A percentile compares a stretch with the other conserved stretches of the same genome.
Evolutionary conservation across 2,797 vertebrate species (phyloP).

Genomic region (Sibirionetta formosa): DNA sequence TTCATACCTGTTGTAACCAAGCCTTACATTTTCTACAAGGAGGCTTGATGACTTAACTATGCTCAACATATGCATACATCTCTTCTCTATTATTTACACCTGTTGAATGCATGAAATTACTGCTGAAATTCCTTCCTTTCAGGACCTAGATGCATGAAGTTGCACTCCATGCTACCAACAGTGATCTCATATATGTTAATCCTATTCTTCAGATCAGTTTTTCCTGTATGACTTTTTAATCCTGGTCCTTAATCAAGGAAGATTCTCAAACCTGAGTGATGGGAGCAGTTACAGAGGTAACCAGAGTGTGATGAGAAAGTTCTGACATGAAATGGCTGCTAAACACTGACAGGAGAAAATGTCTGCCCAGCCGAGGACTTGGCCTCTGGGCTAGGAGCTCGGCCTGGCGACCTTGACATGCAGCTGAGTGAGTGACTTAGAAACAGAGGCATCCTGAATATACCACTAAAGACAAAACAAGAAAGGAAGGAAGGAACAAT

Average conservation of each 20-base stretch:
- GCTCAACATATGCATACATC: not conserved
- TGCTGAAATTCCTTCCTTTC: not conserved
- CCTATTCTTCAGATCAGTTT: not conserved
- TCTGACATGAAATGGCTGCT: not conserved
- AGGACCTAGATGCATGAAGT: not conserved
- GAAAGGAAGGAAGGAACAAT: not conserved
- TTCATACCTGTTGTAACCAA: not conserved
- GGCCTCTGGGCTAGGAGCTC: too few relatives aligned
- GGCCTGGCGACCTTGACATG: not conserved
- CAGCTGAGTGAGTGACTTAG: not conserved
- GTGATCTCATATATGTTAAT: not conserved
- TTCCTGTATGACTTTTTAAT: not conserved
- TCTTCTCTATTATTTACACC: not conserved
- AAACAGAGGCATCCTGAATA: not conserved
- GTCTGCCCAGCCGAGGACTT: not conserved
- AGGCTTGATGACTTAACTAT: not conserved
- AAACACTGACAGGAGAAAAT: not conserved
- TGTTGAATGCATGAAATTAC: not conserved
- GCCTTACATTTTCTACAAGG: not conserved
- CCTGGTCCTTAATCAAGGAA: not conserved
- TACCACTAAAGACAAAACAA: not conserved
- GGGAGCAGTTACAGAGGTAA: not conserved
- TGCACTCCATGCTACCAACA: not conserved
- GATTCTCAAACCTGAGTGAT: not conserved
- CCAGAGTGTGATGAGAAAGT: not conserved